Evolutionary conservation across 1,140 invertebrate species (phyloP), one percentile per base, ranked within the genome.

Genomic region (Littorina saxatilis): DNA sequence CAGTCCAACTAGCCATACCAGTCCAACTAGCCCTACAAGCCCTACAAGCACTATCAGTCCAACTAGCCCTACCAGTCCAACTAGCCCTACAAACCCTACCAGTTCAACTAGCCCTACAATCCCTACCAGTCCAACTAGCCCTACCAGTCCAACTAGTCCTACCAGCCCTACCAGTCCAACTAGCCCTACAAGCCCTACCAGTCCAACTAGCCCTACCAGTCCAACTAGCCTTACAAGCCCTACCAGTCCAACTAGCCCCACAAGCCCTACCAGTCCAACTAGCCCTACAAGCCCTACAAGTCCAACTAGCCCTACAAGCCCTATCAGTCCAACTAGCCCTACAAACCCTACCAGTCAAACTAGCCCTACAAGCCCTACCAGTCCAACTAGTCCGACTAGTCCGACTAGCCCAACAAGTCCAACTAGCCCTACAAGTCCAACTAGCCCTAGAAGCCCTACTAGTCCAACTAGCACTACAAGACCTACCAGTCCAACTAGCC

Each of bases 401-500:
- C 20, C 27, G 7, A 23, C 58, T 13, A 61, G 58, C 58, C 58
- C 58, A n/a, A 29, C 58, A 13, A 52, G 50, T 23, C 50, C n/a
- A n/a, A n/a, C n/a, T n/a, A 61, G 58, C 23, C 58, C 58, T 61
- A 61, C 58, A 9, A 61, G 58, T 23, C 58, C 58, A 61, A 61
- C 58, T 13, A n/a, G n/a, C n/a, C n/a, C n/a, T n/a, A n/a, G n/a
- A n/a, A 61, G 58, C 23, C 58, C 58, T 23, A 61, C 58, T 23
- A 61, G 58, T 23, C 58, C 58, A 61, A 61, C 58, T 13, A 61
- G 58, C 23, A 5, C 58, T 61, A 61, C 58, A 5, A 61, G 58
- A 5, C 58, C 58, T 11, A 61, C 58, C 7, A 61, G 58, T 29
- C 58, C 58, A 13, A 61, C 58, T 23, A 61, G 58, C 58, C 58